Evolutionary conservation across 2,797 vertebrate species (phyloP).

Genomic region (Gallinago nigripennis): DNA sequence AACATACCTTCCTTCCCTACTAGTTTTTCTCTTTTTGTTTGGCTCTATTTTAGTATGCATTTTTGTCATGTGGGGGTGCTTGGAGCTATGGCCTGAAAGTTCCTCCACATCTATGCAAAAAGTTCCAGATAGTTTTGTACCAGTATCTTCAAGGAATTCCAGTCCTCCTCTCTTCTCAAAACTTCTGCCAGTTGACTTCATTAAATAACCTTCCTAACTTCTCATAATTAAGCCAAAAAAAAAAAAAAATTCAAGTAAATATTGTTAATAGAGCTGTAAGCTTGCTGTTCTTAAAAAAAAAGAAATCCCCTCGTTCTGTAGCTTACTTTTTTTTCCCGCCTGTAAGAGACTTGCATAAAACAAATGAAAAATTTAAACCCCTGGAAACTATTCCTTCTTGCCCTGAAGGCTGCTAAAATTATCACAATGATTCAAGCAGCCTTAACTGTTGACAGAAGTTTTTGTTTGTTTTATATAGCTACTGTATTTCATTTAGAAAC

Average conservation of each 20-base stretch:
- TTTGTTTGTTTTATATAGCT: slow-evolving; percentile 58
- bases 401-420: slow-evolving; percentile 28
- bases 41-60: background rate
- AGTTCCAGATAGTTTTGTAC: background rate
- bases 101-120: background rate
- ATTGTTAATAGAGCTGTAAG: background rate
- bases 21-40: background rate
- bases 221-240: background rate
- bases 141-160: background rate
- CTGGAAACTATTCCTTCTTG: background rate
- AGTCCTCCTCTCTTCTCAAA: background rate
- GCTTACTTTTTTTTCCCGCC: background rate
- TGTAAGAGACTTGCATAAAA: background rate
- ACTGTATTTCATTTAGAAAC: slow-evolving; percentile 32
- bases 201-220: background rate
- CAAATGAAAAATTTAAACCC: background rate
- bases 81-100: background rate
- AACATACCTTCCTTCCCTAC: background rate
- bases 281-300: background rate
- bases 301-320: background rate
- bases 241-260: background rate
- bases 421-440: slow-evolving; percentile 11
- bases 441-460: slow-evolving; percentile 33
- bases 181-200: background rate
- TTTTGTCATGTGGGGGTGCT: background rate